A percentile compares a stretch with the other conserved stretches of the same genome.
phyloP scores from a whole-genome alignment of 2,797 vertebrate species.

The Propithecus deckenii region DNA sequence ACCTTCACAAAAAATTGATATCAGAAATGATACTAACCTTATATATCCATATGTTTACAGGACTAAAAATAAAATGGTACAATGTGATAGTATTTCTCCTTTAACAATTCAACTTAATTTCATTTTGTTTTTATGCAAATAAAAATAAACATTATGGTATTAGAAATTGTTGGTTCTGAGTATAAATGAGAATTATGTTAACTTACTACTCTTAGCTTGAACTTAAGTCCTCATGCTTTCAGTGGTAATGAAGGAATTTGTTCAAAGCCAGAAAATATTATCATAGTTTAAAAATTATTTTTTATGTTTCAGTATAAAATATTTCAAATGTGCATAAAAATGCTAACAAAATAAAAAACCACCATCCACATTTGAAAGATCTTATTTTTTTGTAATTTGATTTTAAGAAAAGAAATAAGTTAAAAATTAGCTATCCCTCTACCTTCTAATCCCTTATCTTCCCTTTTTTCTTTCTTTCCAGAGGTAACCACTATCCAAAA shows the following conservation, averaged over 20 bases:
- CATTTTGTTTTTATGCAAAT: neutral
- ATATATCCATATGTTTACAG: neutral
- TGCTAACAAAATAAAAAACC: neutral
- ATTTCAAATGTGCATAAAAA: conserved; percentile 19
- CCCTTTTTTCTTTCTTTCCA: neutral
- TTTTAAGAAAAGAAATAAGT: neutral
- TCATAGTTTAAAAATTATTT: neutral
- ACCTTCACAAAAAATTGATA: neutral
- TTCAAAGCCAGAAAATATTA: neutral
- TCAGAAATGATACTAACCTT: neutral
- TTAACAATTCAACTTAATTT: neutral
- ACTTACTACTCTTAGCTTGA: neutral
- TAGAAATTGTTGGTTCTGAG: neutral
- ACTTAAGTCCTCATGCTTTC: neutral
- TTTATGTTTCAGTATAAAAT: conserved; percentile 7
- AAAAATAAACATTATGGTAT: neutral
- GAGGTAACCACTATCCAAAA: neutral
- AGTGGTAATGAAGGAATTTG: neutral
- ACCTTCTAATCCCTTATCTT: neutral
- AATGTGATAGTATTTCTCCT: neutral
- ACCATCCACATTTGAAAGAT: neutral
- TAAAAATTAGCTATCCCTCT: neutral
- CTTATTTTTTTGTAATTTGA: neutral
- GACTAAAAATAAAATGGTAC: conserved; percentile 19
- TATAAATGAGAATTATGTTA: conserved; percentile 7